Base-by-base conservation (phyloP, 2,888 invertebrate species). In the Ornithoptera alexandrae region DNA sequence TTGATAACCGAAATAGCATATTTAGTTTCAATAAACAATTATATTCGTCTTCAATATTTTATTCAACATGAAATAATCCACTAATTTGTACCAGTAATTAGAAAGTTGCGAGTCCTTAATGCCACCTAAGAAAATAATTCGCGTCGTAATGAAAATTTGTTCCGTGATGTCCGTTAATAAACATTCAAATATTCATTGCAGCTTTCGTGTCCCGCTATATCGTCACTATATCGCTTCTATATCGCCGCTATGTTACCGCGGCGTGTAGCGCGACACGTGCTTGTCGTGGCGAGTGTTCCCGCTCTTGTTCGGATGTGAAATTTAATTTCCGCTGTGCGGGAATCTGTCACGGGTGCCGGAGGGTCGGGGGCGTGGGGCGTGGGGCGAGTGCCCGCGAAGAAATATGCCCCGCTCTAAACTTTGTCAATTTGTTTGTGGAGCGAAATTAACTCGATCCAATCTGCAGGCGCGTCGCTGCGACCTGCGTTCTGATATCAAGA, bases 361-460 rank as follows among this genome's bases (percentile, higher is more conserved):
- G 81, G 79, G 71, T 66, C 77, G 78, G 17, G 71, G 75, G 81
- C 76, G 73, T 80, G 79, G 81, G 7, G 39, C 39, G 15, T 79
- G 78, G 74, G 79, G 71, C 67, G 78, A 77, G 78, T 72, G 76
- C 76, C 80, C 83, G 85, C 84, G 88, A 91, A 92, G 91, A 92
- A 92, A 92, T 92, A 91, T 92, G 90, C 90, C 87, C 88, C 90
- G 90, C 88, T 92, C 86, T 90, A 90, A 92, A 92, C 92, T 92
- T 92, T 92, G 92, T 92, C 92, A 92, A 92, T 92, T 92, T 92
- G 91, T 92, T 92, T 92, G 92, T 92, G 89, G 90, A 90, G 90
- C 85, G 89, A 92, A 92, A 92, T 92, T 92, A 92, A 92, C 92
- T 92, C 90, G 92, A 92, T 92, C 92, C 90, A 90, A 92, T 92